Evolutionary conservation across 1,140 invertebrate genomes (phyloP), one percentile per base, ranked within the genome.

Genomic region (Thalassaphorura encarpata): DNA sequence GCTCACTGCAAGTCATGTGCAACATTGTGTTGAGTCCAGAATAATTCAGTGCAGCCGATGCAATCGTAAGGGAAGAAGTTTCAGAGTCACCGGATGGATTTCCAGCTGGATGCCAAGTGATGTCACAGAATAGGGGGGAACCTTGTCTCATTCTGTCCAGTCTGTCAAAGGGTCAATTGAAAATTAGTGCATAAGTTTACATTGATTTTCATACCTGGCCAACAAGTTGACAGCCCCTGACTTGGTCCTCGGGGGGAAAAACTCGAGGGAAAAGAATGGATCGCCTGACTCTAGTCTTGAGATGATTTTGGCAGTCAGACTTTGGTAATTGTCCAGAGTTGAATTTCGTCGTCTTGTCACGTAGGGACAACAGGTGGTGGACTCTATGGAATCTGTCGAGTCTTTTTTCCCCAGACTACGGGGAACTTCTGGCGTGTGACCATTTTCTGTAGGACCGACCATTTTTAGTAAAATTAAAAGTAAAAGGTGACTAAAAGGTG

Each of bases 71-170:
- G 3, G 78, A 80, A 33, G 77, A 80, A 0, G 78, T 82, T 45
- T 78, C 77, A 31, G 75, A 74, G 49, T 79, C 73, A n/a, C 70
- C 71, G n/a, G n/a, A n/a, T 0, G 78, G 78, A 67, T 82, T 77
- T 27, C 78, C 76, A 8, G 76, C 75, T 8, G 76, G 70, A 66
- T 81, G 79, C 80, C 80, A 82, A 3, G 80, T 82, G 42, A 82
- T 75, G 67, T 81, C 79, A 68, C 77, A 77, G 67, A 82, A 82
- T 28, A 82, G 66, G 2, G 80, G 80, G 18, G 72, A 69, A 29
- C 76, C 77, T 42, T 66, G 59, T 43, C 69, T 67, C 69, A 80
- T 68, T 18, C 74, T 64, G 46, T 80, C 78, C 67, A 80, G 73
- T 68, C 69, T n/a, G n/a, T n/a, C n/a, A n/a, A n/a, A n/a, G n/a